phyloP scores from a whole-genome alignment of 1,140 invertebrate genomes.

The Halictus rubicundus region DNA sequence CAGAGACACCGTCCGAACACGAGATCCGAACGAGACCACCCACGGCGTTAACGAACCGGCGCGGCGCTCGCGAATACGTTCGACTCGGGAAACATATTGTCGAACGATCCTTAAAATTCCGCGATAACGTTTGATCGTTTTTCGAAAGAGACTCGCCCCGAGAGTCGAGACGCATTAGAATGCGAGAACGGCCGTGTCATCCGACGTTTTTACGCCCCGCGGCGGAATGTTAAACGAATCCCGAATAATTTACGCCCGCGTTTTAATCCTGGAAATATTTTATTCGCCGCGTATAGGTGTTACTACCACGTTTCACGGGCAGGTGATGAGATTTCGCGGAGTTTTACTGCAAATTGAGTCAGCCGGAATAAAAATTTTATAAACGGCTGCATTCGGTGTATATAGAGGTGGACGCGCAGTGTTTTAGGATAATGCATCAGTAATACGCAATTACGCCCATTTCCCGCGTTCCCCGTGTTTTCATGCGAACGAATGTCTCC shows the following conservation, averaged over 20 bases:
- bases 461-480: too few relatives aligned
- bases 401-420: neutral
- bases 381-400: neutral
- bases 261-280: neutral
- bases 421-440: neutral
- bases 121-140: slow-evolving; percentile 4
- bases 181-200: too few relatives aligned
- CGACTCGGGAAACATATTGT: slow-evolving; percentile 3
- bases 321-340: neutral
- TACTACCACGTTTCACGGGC: neutral
- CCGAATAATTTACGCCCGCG: neutral
- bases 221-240: neutral
- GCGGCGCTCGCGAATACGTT: slow-evolving; percentile 39
- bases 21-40: slow-evolving; percentile 45
- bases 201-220: neutral
- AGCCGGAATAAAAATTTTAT: neutral
- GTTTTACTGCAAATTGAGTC: slow-evolving; percentile 4
- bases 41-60: slow-evolving; percentile 40
- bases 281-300: neutral
- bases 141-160: too few relatives aligned
- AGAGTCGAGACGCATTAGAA: neutral
- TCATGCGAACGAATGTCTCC: too few relatives aligned
- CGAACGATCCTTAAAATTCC: neutral
- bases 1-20: slow-evolving; percentile 31
- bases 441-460: neutral